Evolutionary conservation across 2,113 vertebrate species (phyloP).

Genomic region (Sardina pilchardus): DNA sequence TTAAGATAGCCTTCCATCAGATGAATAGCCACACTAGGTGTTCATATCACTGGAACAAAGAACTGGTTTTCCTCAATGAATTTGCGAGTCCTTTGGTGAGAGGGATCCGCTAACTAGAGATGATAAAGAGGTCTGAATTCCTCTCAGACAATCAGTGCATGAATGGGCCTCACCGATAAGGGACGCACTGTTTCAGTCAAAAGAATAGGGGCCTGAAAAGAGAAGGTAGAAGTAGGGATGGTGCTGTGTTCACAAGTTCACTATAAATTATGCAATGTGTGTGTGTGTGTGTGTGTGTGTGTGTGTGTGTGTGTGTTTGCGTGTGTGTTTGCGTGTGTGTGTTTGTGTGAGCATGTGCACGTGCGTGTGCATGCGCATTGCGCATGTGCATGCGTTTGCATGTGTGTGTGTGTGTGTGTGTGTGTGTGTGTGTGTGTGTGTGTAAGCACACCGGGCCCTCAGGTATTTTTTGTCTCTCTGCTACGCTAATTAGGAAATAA

Average conservation of each 20-base stretch:
- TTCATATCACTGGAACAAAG: not conserved
- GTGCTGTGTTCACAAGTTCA: not conserved
- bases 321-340: too few species aligned
- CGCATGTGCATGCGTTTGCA: not conserved
- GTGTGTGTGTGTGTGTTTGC: slow-evolving; percentile 11
- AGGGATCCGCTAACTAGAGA: not conserved
- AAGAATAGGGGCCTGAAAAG: not conserved
- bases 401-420: not conserved
- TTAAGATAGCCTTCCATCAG: not conserved
- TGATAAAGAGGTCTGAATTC: not conserved
- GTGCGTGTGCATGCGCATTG: not conserved
- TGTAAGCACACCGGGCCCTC: not conserved
- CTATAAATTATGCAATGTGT: not conserved
- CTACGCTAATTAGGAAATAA: not conserved
- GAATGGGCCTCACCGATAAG: not conserved
- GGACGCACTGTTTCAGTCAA: not conserved
- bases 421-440: not conserved
- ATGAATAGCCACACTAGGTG: not conserved
- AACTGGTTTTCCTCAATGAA: not conserved
- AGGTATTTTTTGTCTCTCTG: not conserved
- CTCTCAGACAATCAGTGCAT: not conserved
- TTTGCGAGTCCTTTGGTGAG: not conserved
- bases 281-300: not conserved
- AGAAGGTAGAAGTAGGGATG: not conserved
- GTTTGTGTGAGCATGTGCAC: not conserved